Base-by-base conservation (phyloP, 1,140 invertebrate species). In the Neodiprion virginianus region DNA sequence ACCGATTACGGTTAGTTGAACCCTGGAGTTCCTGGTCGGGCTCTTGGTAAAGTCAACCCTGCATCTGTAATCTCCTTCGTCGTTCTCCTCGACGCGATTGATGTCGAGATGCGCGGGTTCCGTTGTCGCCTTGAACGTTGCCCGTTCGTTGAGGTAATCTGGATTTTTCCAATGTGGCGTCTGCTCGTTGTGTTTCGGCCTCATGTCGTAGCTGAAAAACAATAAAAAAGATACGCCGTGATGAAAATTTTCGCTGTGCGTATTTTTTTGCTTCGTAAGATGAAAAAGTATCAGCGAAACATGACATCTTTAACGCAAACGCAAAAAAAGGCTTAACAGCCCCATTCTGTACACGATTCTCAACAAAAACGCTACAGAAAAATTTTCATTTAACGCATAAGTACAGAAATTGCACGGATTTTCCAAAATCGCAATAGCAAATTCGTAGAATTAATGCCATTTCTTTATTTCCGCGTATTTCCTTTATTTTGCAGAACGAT, bases 1-100 rank as follows among this genome's bases (percentile, higher is more conserved):
- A 96, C 95, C 94, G 79, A 96, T 94, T 80, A 96, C 93, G 78
- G 92, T 93, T 73, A 96, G 91, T 76, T 94, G 92, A 78, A 96
- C 92, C 79, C 93, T 93, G 79, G 92, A 93, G 85, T 95, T 96
- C 74, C 93, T 92, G 49, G 95, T 96, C 5, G 94, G 95, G 48
- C 94, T 95, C 73, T 93, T 92, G 72, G 92, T 91, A 83, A 95
- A 96, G 85, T 96, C 95, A 65, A 96, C 95, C 69, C 93, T 88
- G 87, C 94, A 95, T 76, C 93, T 89, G 88, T 95, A 95, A 67
- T 93, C 91, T 7, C 93, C 94, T 77, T 93, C 92, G 86, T 95
- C 94, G 53, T 89, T 89, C 71, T 93, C 89, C 79, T 92, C 88
- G 8, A 94, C 90, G 68, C 90, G 90, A 77, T 91, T 90, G 67